These are phyloP conservation scores for Peromyscus polionotus DNA, from an alignment of 2,113 vertebrate genomes.

Conservation along the genomic window DNA sequence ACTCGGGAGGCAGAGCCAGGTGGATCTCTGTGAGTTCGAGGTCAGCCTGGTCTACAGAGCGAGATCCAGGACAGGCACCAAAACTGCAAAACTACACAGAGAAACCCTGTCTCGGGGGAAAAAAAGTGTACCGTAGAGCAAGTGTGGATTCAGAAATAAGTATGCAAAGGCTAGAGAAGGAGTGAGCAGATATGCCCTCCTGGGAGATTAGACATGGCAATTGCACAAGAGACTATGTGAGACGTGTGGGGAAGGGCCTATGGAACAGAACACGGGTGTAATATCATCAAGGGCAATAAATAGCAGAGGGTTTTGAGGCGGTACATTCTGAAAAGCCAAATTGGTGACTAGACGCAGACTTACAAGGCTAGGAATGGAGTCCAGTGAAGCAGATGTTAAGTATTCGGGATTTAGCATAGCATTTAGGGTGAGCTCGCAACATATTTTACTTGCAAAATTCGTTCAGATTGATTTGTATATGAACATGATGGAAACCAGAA, in stretches of 20 bases:
- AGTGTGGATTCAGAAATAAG: neutral
- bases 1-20: no score
- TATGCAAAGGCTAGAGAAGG: slow-evolving; percentile 41
- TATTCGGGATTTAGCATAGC: slow-evolving; percentile 71
- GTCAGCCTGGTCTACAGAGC: no score
- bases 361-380: slow-evolving; percentile 41
- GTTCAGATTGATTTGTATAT: slow-evolving; percentile 74
- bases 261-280: slow-evolving; percentile 58
- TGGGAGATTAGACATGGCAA: slow-evolving; percentile 23
- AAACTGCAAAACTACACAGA: no score
- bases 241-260: neutral
- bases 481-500: slow-evolving; percentile 51
- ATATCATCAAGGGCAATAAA: slow-evolving; percentile 71
- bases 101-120: no score
- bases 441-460: slow-evolving; percentile 79
- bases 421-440: slow-evolving; percentile 66
- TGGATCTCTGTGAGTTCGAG: no score
- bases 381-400: slow-evolving; percentile 75
- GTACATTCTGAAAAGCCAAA: slow-evolving; percentile 70
- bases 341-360: slow-evolving; percentile 36
- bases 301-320: slow-evolving; percentile 63
- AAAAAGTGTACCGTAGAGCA: neutral
- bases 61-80: no score
- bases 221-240: slow-evolving; percentile 49
- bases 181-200: slow-evolving; percentile 42